Evolutionary conservation across 2,888 invertebrate species (phyloP).

Genomic region (Aspidapion aeneum): DNA sequence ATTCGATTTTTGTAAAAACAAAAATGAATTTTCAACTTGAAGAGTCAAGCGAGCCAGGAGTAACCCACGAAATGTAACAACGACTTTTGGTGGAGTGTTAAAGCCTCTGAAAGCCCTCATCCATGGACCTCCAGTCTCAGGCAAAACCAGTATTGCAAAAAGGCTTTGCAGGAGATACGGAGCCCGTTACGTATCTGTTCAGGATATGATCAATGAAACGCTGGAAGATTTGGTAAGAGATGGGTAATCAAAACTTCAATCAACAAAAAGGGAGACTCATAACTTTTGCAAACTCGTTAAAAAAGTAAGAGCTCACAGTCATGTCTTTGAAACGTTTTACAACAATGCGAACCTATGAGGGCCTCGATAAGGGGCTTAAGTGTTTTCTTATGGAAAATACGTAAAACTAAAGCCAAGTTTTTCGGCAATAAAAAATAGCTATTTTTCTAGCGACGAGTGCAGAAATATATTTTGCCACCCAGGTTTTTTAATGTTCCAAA

Average conservation of each 20-base stretch:
- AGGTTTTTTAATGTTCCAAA: too few species aligned
- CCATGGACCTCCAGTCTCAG: constrained; percentile 64
- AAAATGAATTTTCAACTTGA: too few species aligned
- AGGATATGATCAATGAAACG: constrained; percentile 54
- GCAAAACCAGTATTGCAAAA: constrained; percentile 60
- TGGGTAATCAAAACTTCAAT: constrained; percentile 13
- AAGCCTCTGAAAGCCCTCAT: constrained; percentile 58
- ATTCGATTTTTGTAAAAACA: too few species aligned
- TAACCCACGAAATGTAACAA: neutral
- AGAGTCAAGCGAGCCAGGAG: neutral
- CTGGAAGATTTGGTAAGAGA: constrained; percentile 54
- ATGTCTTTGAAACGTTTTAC: too few species aligned
- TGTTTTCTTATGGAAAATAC: too few species aligned
- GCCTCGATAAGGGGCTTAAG: too few species aligned
- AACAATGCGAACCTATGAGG: too few species aligned
- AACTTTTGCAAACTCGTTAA: neutral
- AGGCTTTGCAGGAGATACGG: constrained; percentile 56
- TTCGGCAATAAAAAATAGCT: too few species aligned
- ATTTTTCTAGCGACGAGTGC: too few species aligned
- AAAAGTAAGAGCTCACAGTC: too few species aligned
- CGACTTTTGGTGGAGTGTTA: constrained; percentile 35
- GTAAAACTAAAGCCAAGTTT: too few species aligned
- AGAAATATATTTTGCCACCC: too few species aligned
- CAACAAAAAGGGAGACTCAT: constrained; percentile 14
- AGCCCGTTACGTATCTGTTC: constrained; percentile 54